Conservation (phyloP, 2,113 vertebrate species). For the Cromileptes altivelis region DNA sequence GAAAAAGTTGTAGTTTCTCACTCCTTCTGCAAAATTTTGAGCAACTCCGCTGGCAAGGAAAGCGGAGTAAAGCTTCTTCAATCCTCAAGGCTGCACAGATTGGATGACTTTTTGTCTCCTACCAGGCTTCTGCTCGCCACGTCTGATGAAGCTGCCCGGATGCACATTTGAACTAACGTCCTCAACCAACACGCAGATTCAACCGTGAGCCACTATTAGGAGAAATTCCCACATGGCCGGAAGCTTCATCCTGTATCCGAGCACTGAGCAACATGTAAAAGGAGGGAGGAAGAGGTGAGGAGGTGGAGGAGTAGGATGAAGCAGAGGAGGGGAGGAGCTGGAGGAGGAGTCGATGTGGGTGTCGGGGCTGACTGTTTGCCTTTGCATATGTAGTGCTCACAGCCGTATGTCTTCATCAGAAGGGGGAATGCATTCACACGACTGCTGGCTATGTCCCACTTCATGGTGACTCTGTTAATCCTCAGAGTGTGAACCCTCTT, state of each 20-base stretch:
- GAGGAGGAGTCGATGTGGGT: slow-evolving; percentile 62
- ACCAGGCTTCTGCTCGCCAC: not conserved
- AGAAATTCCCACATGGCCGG: slow-evolving; percentile 74
- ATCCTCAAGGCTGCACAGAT: slow-evolving; percentile 36
- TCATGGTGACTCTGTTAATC: slow-evolving; percentile 28
- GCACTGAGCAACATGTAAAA: slow-evolving; percentile 72
- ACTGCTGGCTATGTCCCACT: slow-evolving; percentile 20
- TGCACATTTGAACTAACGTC: slow-evolving; percentile 5
- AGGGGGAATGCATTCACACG: slow-evolving; percentile 7
- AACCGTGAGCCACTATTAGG: slow-evolving; percentile 48
- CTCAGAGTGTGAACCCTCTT: not conserved
- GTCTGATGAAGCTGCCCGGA: slow-evolving; percentile 19
- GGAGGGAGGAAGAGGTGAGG: slow-evolving; percentile 62
- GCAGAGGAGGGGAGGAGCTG: slow-evolving; percentile 40
- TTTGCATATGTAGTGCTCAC: slow-evolving; percentile 16
- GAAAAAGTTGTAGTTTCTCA: slow-evolving; percentile 4
- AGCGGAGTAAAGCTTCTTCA: not conserved
- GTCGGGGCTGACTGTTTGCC: slow-evolving; percentile 56
- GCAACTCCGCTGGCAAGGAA: slow-evolving; percentile 16
- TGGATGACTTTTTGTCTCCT: slow-evolving; percentile 25
- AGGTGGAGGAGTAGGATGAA: slow-evolving; percentile 62
- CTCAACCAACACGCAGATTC: slow-evolving; percentile 50
- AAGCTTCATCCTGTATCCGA: slow-evolving; percentile 69
- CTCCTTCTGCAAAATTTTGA: slow-evolving; percentile 55
- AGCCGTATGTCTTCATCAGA: slow-evolving; percentile 47